Percentiles rank a stretch among this genome's conserved stretches.
These are phyloP conservation scores for Corythoichthys haematopterus DNA, from an alignment of 2,113 vertebrate species.

Conservation along the genomic window DNA sequence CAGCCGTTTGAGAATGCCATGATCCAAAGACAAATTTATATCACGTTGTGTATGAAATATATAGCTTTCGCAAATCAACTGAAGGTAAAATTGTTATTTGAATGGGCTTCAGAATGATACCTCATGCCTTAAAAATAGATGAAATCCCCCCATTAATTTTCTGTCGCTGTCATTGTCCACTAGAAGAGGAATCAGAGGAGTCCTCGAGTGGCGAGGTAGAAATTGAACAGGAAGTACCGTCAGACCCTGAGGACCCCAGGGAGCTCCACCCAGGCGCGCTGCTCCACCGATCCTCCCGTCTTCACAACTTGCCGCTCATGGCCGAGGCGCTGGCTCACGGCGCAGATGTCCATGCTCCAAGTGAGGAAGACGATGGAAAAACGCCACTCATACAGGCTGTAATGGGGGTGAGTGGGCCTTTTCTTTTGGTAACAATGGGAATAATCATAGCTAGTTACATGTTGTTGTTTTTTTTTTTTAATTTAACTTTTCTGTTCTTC, in stretches of 20 bases:
- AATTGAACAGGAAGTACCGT: conserved; percentile 67
- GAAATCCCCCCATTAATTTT: background rate
- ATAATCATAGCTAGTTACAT: background rate
- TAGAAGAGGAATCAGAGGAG: conserved; percentile 71
- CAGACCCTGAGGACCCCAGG: conserved; percentile 70
- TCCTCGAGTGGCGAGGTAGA: conserved; percentile 73
- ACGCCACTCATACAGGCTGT: conserved; percentile 94
- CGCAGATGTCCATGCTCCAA: conserved; percentile 85
- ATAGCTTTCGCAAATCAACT: no score
- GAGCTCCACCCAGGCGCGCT: conserved; percentile 77
- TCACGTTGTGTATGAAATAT: no score
- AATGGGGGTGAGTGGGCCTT: conserved; percentile 77
- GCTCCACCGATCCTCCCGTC: conserved; percentile 80
- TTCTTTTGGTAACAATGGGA: background rate
- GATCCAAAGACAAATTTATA: no score
- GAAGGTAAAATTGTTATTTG: no score
- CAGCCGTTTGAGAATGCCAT: no score
- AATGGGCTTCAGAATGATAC: no score
- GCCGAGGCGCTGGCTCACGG: conserved; percentile 92
- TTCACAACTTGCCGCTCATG: conserved; percentile 88
- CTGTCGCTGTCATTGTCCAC: background rate
- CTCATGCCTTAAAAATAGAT: no score
- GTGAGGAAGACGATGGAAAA: conserved; percentile 79
- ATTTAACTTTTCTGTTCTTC: conserved; percentile 5
- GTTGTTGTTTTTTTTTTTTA: background rate